A percentile compares a stretch with the other conserved stretches of the same genome.
Conservation (phyloP, 2,888 invertebrate species). For the Scrobipalpa costella region DNA sequence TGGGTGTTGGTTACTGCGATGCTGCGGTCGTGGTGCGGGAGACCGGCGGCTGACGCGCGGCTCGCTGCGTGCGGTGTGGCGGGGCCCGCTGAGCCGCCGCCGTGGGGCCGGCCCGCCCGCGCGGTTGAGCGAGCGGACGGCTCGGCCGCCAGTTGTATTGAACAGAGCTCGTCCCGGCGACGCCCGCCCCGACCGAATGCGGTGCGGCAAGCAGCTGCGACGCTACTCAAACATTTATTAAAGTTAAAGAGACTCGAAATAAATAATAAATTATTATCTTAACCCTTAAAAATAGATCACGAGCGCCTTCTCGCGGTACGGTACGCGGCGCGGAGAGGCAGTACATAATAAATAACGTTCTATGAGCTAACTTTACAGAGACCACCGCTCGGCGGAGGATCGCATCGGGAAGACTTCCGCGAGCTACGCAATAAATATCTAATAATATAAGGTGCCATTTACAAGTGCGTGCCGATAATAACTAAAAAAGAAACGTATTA, state of each 20-base stretch:
- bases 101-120: slow-evolving; percentile 52
- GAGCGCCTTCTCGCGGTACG: slow-evolving; percentile 81
- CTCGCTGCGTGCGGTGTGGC: not conserved
- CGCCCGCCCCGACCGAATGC: slow-evolving; percentile 75
- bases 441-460: slow-evolving; percentile 79
- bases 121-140: not conserved
- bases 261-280: slow-evolving; percentile 82
- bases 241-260: slow-evolving; percentile 81
- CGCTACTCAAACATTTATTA: slow-evolving; percentile 72
- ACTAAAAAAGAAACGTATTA: slow-evolving; percentile 63
- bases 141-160: slow-evolving; percentile 35
- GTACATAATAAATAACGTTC: slow-evolving; percentile 80
- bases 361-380: slow-evolving; percentile 80
- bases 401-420: slow-evolving; percentile 79
- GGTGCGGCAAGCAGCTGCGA: slow-evolving; percentile 75
- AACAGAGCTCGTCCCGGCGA: slow-evolving; percentile 69
- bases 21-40: slow-evolving; percentile 45
- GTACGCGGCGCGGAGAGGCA: slow-evolving; percentile 79
- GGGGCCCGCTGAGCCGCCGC: slow-evolving; percentile 50
- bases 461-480: slow-evolving; percentile 79
- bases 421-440: slow-evolving; percentile 79
- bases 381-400: slow-evolving; percentile 80
- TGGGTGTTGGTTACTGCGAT: slow-evolving; percentile 48
- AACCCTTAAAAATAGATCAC: slow-evolving; percentile 81
- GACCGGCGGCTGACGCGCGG: slow-evolving; percentile 41